Evolutionary conservation across 2,797 vertebrate species (phyloP), one percentile per base, ranked within the genome.

Genomic region (Helarctos malayanus): DNA sequence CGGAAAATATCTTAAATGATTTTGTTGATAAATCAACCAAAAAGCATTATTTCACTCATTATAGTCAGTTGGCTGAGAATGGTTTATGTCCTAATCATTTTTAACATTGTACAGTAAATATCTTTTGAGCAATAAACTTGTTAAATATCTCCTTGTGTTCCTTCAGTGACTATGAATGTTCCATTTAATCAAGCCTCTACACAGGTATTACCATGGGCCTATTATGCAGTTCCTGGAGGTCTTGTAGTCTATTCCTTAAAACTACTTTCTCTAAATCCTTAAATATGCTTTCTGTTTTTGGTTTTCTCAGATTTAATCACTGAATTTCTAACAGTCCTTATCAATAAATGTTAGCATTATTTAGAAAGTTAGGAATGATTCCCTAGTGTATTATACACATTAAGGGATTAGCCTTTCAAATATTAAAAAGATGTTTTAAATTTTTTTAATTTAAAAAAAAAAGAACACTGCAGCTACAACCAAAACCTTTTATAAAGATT

Each of bases 381-480:
- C 6, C 65, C 61, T 25, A 94, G 32, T 86, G 45, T 65, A 9
- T 89, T 94, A 76, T 10, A 68, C 25, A 90, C 11, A 92, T 93
- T 89, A 59, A 1, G 81, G 63, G 27, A 78, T 0, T 92, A 89
- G 18, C 21, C 84, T 95, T 97, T 97, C 78, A 97, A 95, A 92
- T 80, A 97, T 81, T 41, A 25, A 52, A 97, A 94, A 69, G 29
- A 93, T 75, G 71, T 5, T 47, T 75, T 47, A 75, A 29, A 29
- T 45, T 85, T 75, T 65, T 81, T 56, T 49, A 63, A 89, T 68
- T 47, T 35, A 84, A 59, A 89, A 89, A 94, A 75, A n/a, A 96
- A 68, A 98, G 85, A 73, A 12, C 94, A 97, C n/a, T 35, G 47
- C 95, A 93, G 95, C 52, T 97, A 93, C 49, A 97, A 75, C 61